Conservation (phyloP, 2,888 invertebrate genomes). For the Drosophila merina region DNA sequence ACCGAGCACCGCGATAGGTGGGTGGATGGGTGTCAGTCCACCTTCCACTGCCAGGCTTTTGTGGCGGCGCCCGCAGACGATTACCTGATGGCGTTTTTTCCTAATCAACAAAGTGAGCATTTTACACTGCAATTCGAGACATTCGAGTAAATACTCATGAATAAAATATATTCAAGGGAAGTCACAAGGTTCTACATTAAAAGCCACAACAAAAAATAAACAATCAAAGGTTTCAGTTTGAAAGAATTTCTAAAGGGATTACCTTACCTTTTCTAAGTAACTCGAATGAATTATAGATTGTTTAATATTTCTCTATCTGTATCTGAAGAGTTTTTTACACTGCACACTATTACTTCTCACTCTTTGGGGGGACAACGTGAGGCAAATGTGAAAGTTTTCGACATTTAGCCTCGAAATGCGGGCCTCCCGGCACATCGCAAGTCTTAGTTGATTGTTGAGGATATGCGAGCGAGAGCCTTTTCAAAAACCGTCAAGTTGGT, state of each 20-base stretch:
- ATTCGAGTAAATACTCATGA: not conserved
- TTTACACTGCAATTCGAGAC: conserved; percentile 47
- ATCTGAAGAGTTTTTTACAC: conserved; percentile 21
- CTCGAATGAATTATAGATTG: too few species aligned
- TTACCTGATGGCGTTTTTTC: conserved; percentile 65
- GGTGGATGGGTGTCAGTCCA: too few species aligned
- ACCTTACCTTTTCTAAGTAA: too few species aligned
- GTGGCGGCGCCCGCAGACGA: conserved; percentile 66
- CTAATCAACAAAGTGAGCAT: conserved; percentile 70
- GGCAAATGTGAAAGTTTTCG: conserved; percentile 50
- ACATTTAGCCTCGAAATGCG: conserved; percentile 53
- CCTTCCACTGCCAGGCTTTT: conserved; percentile 47
- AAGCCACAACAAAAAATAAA: too few species aligned
- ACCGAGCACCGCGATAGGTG: conserved; percentile 16
- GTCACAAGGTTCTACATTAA: not conserved
- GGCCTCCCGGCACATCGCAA: conserved; percentile 43
- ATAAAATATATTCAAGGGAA: not conserved
- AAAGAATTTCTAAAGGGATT: too few species aligned
- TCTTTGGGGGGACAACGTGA: conserved; percentile 34
- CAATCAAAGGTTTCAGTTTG: too few species aligned
- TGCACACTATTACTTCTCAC: conserved; percentile 10
- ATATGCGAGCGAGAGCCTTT: conserved; percentile 43
- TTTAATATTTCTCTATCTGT: conserved; percentile 11
- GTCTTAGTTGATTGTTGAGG: conserved; percentile 44
- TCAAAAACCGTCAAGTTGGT: conserved; percentile 52